phyloP scores from a whole-genome alignment of 2,797 vertebrate genomes.

The Cheirogaleus major region DNA sequence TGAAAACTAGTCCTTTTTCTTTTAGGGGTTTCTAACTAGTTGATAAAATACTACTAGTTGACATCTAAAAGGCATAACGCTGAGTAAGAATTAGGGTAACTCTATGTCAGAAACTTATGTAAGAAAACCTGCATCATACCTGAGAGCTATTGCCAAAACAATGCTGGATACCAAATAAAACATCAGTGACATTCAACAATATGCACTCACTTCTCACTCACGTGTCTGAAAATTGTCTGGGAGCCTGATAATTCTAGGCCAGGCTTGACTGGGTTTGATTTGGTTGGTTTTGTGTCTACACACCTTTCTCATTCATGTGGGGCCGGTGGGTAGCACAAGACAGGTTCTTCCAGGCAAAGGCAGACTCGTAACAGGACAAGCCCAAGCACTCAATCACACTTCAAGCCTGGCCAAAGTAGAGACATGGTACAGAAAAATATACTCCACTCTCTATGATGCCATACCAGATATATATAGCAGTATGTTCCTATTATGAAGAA shows the following conservation, averaged over 20 bases:
- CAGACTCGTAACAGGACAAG: background rate
- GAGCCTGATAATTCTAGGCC: background rate
- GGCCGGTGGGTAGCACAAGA: background rate
- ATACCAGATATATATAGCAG: background rate
- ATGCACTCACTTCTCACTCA: background rate
- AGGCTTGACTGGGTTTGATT: background rate
- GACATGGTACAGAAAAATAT: background rate
- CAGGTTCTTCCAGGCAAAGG: background rate
- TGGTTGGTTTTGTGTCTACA: background rate
- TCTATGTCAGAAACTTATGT: background rate
- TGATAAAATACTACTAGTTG: background rate
- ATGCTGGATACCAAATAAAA: background rate
- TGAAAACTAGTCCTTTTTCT: background rate
- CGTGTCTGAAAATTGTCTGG: background rate
- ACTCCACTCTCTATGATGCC: background rate
- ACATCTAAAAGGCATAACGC: background rate
- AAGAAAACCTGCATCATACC: background rate
- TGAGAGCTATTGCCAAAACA: background rate
- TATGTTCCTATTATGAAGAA: background rate
- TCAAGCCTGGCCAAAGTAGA: background rate
- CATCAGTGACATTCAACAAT: background rate
- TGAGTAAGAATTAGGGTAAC: background rate
- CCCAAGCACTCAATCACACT: background rate
- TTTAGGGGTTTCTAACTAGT: background rate
- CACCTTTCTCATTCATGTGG: background rate